Evolutionary conservation across 2,888 invertebrate species (phyloP), one percentile per base, ranked within the genome.

Genomic region (Pilophorus perplexus): DNA sequence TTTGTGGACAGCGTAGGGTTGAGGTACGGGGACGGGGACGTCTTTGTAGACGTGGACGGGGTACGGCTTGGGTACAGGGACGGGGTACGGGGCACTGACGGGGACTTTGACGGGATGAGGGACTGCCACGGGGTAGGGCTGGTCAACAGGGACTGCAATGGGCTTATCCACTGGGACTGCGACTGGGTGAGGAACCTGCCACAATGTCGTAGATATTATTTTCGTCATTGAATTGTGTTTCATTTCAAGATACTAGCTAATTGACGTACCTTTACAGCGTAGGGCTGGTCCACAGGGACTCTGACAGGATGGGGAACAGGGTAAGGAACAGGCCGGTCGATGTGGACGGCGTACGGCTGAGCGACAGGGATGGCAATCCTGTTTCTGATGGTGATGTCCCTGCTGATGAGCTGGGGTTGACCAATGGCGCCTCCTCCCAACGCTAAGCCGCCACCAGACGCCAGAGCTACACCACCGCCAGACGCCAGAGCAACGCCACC

Each of bases 21-120:
- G 70, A 25, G 70, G 71, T 6, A 73, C 81, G 0, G 80, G 80
- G 68, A 81, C 82, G 1, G 82, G 78, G 1, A 83, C 82, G 2
- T 79, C 81, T 40, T 80, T 79, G 67, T 22, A 23, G 6, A 82
- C 80, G 0, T 82, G 82, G 22, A 79, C 69, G 18, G 72, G 68
- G 2, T 71, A 70, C 8, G 71, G 72, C 64, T 71, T 79, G 1
- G 80, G 80, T 0, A 83, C 82, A 64, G 71, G 70, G 38, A 70
- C 67, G 5, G 71, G 66, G 54, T 69, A 69, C 40, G 70, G 69
- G 18, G 80, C 77, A 54, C 78, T 78, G 2, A 81, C 80, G 1
- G 81, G 82, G 1, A 80, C 78, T 1, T 81, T 81, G 1, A 81
- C 78, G 1, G 79, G 81, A 25, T 83, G 80, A 1, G 80, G 76